These are phyloP conservation scores for Calameuta idolon DNA, from an alignment of 2,888 invertebrate genomes.

Conservation along the genomic window DNA sequence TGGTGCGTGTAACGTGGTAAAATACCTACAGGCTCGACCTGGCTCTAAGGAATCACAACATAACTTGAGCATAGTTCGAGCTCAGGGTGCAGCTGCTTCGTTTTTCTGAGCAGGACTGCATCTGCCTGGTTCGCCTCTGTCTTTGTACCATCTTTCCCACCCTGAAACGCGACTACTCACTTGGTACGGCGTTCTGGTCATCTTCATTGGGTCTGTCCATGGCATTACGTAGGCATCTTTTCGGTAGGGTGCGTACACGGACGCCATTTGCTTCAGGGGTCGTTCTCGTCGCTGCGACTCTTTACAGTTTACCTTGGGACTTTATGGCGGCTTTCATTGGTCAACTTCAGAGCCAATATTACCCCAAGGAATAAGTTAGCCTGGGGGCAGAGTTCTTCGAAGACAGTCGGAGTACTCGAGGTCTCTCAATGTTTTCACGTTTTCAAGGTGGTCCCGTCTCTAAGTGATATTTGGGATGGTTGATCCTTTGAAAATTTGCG, in stretches of 20 bases:
- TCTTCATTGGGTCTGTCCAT: conserved; percentile 39
- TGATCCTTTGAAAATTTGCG: neutral
- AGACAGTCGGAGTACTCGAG: neutral
- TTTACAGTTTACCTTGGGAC: neutral
- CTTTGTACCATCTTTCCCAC: conserved; percentile 31
- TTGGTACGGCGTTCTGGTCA: conserved; percentile 37
- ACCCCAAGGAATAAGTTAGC: neutral
- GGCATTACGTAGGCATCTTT: conserved; percentile 47
- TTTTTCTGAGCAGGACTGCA: conserved; percentile 40
- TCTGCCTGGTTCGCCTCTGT: conserved; percentile 34
- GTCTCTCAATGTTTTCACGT: neutral
- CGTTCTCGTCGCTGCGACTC: neutral
- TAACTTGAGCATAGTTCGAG: conserved; percentile 5
- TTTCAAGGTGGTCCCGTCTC: neutral
- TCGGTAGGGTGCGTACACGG: conserved; percentile 20
- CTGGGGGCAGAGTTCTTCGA: neutral
- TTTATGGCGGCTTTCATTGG: neutral
- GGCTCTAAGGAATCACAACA: conserved; percentile 9
- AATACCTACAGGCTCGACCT: neutral
- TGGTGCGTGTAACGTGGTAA: conserved; percentile 3
- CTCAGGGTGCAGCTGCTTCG: conserved; percentile 43
- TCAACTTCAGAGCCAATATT: neutral
- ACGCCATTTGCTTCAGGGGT: neutral
- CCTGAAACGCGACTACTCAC: conserved; percentile 11
- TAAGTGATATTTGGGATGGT: neutral